phyloP scores from a whole-genome alignment of 2,797 vertebrate species.

The Triplophysa bombifrons region DNA sequence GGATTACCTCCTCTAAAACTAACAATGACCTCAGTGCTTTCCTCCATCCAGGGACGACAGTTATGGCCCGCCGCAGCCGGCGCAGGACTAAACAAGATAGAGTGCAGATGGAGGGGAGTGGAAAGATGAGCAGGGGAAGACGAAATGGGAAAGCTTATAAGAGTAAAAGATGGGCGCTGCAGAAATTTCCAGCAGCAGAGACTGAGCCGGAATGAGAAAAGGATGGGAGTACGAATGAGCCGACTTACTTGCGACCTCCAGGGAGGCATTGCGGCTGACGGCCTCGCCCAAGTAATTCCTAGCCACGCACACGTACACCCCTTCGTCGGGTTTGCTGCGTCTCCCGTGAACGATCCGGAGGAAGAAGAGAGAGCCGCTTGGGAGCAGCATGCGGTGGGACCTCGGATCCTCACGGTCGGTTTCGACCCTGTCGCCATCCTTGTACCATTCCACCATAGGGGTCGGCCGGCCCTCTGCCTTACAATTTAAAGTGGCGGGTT shows the following conservation, averaged over 20 bases:
- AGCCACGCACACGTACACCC: slow-evolving; percentile 92
- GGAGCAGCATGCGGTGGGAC: slow-evolving; percentile 92
- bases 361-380: slow-evolving; percentile 95
- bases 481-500: slow-evolving; percentile 93
- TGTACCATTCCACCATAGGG: slow-evolving; percentile 94
- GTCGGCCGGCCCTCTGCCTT: slow-evolving; percentile 90
- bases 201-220: slow-evolving; percentile 5
- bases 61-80: slow-evolving; percentile 14
- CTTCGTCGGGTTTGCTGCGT: slow-evolving; percentile 91
- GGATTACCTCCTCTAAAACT: slow-evolving; percentile 47
- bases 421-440: slow-evolving; percentile 91
- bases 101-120: slow-evolving; percentile 29
- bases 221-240: neutral
- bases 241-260: slow-evolving; percentile 92
- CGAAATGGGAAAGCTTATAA: slow-evolving; percentile 18
- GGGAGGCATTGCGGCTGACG: slow-evolving; percentile 90
- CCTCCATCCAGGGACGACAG: slow-evolving; percentile 13
- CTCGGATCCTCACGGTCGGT: slow-evolving; percentile 92
- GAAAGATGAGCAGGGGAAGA: slow-evolving; percentile 30
- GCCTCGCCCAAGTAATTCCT: slow-evolving; percentile 94
- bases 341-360: slow-evolving; percentile 92
- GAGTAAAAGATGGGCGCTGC: neutral
- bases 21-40: slow-evolving; percentile 56
- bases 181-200: slow-evolving; percentile 4
- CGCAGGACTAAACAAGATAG: slow-evolving; percentile 38